Conservation (phyloP, 2,113 vertebrate genomes). For the Leucosticte australis region DNA sequence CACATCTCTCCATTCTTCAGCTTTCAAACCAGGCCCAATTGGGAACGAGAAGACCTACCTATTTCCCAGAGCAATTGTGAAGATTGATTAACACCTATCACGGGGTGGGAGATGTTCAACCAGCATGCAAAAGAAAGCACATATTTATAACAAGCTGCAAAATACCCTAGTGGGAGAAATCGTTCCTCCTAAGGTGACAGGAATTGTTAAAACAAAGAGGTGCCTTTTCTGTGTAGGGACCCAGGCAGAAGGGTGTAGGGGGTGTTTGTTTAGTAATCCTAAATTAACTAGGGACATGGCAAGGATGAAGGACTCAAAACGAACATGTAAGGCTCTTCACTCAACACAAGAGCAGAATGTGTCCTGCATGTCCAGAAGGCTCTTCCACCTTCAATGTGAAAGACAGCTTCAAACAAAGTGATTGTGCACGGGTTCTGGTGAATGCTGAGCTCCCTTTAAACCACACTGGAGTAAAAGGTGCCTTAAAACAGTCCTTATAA, state of each 20-base stretch:
- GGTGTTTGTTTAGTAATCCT: background rate
- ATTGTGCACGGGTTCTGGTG: conserved; percentile 27
- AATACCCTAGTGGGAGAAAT: background rate
- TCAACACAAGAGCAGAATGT: background rate
- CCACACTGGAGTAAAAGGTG: conserved; percentile 28
- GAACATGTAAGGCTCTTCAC: background rate
- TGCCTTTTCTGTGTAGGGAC: background rate
- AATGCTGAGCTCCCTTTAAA: conserved; percentile 46
- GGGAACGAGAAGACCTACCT: background rate
- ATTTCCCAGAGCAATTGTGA: background rate
- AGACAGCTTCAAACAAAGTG: conserved; percentile 42
- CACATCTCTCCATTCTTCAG: background rate
- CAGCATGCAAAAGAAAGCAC: background rate
- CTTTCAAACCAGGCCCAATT: background rate
- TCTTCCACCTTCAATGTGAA: conserved; percentile 10
- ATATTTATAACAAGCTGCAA: background rate
- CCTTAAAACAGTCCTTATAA: conserved; percentile 24
- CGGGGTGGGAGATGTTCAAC: background rate
- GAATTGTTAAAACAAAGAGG: background rate
- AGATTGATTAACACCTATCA: background rate
- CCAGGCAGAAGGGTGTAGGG: background rate
- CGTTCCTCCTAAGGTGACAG: rapidly evolving
- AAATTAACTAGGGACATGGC: background rate
- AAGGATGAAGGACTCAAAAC: background rate
- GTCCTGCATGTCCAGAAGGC: background rate